phyloP scores from a whole-genome alignment of 2,113 vertebrate genomes.

The Cathartes aura region DNA sequence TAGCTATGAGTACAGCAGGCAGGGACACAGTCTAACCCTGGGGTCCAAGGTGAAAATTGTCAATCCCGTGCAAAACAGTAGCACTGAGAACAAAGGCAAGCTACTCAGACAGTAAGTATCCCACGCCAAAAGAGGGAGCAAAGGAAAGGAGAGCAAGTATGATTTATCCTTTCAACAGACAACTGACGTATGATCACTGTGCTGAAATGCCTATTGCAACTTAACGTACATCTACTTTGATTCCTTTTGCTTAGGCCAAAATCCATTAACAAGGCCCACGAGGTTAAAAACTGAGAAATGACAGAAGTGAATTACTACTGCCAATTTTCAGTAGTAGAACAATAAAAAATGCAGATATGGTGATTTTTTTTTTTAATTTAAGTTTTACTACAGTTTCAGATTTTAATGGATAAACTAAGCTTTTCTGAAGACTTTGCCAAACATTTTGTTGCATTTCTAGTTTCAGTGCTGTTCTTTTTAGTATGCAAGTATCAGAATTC shows the following conservation, averaged over 20 bases:
- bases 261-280: neutral
- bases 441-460: neutral
- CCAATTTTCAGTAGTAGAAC: neutral
- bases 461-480: neutral
- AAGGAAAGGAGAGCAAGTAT: neutral
- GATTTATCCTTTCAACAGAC: neutral
- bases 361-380: neutral
- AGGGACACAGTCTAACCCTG: neutral
- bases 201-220: neutral
- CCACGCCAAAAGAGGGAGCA: neutral
- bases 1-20: neutral
- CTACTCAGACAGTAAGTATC: fast-evolving
- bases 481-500: neutral
- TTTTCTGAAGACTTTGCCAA: neutral
- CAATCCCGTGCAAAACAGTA: neutral
- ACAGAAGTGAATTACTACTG: neutral
- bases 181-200: neutral
- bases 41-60: neutral
- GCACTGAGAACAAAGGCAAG: neutral
- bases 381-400: neutral
- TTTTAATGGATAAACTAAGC: neutral
- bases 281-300: slow-evolving; percentile 8
- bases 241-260: neutral
- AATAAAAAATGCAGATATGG: neutral
- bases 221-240: neutral